A percentile compares a stretch with the other conserved stretches of the same genome.
These are phyloP conservation scores for Hydrochoerus hydrochaeris DNA, from an alignment of 2,113 vertebrate species.

Conservation along the genomic window DNA sequence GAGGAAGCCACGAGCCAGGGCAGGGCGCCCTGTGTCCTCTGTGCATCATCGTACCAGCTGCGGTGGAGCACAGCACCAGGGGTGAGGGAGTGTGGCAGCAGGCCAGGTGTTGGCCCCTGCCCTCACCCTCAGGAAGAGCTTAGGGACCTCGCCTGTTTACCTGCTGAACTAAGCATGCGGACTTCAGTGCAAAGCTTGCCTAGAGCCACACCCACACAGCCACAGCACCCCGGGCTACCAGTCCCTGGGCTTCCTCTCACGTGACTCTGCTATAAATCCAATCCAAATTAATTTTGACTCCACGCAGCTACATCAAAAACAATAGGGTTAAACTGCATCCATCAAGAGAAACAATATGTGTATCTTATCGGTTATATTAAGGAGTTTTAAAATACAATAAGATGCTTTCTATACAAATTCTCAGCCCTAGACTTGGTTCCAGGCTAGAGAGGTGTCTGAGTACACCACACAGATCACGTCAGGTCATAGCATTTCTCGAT, in stretches of 20 bases:
- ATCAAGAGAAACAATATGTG: neutral
- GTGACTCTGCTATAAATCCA: neutral
- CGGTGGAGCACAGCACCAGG: fast-evolving
- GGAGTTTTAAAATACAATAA: neutral
- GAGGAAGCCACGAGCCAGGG: neutral
- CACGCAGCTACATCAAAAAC: neutral
- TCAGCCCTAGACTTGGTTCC: neutral
- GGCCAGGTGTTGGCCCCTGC: neutral
- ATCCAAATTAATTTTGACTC: neutral
- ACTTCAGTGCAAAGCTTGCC: neutral
- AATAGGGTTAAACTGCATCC: neutral
- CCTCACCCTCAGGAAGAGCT: neutral
- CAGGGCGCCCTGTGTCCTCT: fast-evolving
- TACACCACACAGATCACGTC: fast-evolving
- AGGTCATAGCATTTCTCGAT: neutral
- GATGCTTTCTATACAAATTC: neutral
- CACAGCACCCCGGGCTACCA: fast-evolving
- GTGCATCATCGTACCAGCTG: fast-evolving
- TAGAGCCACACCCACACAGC: fast-evolving
- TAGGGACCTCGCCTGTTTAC: neutral
- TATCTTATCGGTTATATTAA: neutral
- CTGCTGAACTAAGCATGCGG: neutral
- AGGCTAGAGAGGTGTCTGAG: no score
- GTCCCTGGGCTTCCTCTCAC: fast-evolving
- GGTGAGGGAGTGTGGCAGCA: neutral